Evolutionary conservation across 2,888 invertebrate species (phyloP).

Genomic region (Leucozona laternaria): DNA sequence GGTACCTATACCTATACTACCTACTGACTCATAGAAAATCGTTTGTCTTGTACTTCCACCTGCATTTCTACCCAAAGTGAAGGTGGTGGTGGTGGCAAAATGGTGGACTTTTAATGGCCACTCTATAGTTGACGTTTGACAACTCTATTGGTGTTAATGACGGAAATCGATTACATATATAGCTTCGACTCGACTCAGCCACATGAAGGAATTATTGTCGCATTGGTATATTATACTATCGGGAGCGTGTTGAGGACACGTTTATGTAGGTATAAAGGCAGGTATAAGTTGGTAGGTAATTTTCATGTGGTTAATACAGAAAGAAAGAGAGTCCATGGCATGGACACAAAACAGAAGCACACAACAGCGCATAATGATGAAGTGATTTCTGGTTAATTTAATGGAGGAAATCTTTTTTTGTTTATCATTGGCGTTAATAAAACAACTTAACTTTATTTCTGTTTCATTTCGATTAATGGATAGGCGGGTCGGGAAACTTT

Average conservation of each 20-base stretch:
- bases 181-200: slow-evolving; percentile 23
- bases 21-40: slow-evolving; percentile 10
- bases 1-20: background rate
- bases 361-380: slow-evolving; percentile 48
- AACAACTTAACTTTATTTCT: slow-evolving; percentile 53
- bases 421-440: slow-evolving; percentile 61
- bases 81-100: slow-evolving; percentile 6
- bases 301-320: slow-evolving; percentile 10
- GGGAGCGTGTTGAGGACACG: slow-evolving; percentile 22
- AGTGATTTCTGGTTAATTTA: slow-evolving; percentile 75
- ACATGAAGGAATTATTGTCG: slow-evolving; percentile 31
- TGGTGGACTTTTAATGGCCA: slow-evolving; percentile 64
- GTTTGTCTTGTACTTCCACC: slow-evolving; percentile 30
- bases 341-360: background rate
- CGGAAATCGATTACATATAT: slow-evolving; percentile 70
- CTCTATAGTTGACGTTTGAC: slow-evolving; percentile 67
- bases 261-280: background rate
- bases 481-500: slow-evolving; percentile 41
- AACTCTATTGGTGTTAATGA: slow-evolving; percentile 74
- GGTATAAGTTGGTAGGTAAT: slow-evolving; percentile 19
- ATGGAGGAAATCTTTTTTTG: slow-evolving; percentile 68
- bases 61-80: background rate
- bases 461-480: slow-evolving; percentile 69
- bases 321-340: background rate
- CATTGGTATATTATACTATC: background rate